Percentiles rank a stretch among this genome's conserved stretches.
Conservation (phyloP, 2,113 vertebrate genomes). For the Numenius arquata region DNA sequence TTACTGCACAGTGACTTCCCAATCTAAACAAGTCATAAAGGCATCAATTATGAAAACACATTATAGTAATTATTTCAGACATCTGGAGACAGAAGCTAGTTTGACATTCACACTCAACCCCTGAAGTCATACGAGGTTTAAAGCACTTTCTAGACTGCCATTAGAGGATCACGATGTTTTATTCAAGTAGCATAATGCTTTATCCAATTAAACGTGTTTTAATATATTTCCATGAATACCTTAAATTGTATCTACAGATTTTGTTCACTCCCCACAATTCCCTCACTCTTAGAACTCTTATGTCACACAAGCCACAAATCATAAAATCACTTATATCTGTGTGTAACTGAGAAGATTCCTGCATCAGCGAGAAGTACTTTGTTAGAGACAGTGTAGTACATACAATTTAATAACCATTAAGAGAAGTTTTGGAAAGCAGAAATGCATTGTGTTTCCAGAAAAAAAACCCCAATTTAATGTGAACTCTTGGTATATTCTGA, state of each 20-base stretch:
- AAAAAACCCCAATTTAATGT: not conserved
- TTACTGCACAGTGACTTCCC: not conserved
- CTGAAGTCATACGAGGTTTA: not conserved
- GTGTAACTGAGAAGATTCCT: rapidly evolving
- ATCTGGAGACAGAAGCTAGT: not conserved
- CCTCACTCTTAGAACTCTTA: not conserved
- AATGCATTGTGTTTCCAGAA: not conserved
- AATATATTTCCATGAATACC: not conserved
- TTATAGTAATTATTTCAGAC: not conserved
- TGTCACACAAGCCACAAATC: not conserved
- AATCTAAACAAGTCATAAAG: not conserved
- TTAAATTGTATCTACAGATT: not conserved
- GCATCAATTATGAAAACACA: not conserved
- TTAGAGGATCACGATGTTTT: not conserved
- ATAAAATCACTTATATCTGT: not conserved
- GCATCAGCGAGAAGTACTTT: not conserved
- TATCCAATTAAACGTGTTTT: not conserved
- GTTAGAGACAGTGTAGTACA: not conserved
- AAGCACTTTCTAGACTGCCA: not conserved
- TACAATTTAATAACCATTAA: not conserved
- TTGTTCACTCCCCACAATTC: not conserved
- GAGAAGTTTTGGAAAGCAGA: not conserved
- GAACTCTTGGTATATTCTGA: not conserved
- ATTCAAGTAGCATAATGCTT: not conserved
- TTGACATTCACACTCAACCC: not conserved